A percentile compares a stretch with the other conserved stretches of the same genome.
Conservation (phyloP, 2,113 vertebrate genomes). For the Melanerpes formicivorus region DNA sequence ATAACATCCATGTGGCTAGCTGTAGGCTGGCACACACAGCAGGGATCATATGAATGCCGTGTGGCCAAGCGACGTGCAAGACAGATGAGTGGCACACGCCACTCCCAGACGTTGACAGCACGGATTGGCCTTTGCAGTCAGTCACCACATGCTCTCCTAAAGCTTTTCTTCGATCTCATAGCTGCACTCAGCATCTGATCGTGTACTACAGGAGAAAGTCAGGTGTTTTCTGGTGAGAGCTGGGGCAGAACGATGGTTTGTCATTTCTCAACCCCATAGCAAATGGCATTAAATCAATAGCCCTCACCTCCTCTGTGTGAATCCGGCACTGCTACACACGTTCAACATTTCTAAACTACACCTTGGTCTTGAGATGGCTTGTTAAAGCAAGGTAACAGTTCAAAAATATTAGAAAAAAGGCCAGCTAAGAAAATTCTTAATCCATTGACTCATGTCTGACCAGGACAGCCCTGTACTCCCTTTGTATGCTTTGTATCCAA, state of each 20-base stretch:
- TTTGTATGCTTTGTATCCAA: accelerated
- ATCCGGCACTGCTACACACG: not conserved
- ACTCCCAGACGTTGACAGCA: not conserved
- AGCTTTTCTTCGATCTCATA: not conserved
- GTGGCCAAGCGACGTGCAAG: not conserved
- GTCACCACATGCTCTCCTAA: not conserved
- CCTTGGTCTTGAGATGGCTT: not conserved
- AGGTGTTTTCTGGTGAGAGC: not conserved
- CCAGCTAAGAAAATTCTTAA: not conserved
- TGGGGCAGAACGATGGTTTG: not conserved
- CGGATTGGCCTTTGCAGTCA: not conserved
- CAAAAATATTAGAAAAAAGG: not conserved
- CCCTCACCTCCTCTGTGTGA: accelerated
- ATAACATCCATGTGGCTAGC: accelerated
- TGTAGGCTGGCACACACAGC: not conserved
- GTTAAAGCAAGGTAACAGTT: not conserved
- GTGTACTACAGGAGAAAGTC: not conserved
- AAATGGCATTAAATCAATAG: not conserved
- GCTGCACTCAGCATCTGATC: not conserved
- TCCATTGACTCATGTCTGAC: accelerated
- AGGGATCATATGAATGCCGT: accelerated
- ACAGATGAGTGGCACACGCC: not conserved
- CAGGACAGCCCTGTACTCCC: accelerated
- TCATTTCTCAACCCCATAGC: not conserved
- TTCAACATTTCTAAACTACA: not conserved